phyloP scores from a whole-genome alignment of 2,797 vertebrate genomes.

The Parotocinclus haroldoi region DNA sequence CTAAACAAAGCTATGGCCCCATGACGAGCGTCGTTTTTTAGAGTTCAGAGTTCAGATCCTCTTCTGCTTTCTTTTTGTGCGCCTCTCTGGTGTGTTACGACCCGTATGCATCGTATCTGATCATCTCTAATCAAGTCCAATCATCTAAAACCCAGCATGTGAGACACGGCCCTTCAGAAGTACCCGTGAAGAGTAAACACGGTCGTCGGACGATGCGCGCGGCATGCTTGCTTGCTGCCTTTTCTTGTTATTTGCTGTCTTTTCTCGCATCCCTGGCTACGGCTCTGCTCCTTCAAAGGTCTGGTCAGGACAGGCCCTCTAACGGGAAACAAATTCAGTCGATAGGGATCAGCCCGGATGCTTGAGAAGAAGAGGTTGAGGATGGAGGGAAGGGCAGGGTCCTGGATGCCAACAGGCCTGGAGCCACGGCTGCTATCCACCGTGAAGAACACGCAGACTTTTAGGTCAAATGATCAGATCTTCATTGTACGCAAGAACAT shows the following conservation, averaged over 20 bases:
- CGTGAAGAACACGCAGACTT: conserved; percentile 39
- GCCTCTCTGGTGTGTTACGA: too few relatives aligned
- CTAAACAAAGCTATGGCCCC: too few relatives aligned
- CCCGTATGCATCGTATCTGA: conserved; percentile 6
- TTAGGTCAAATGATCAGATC: conserved; percentile 40
- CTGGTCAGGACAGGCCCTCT: conserved; percentile 5
- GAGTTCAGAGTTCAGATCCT: too few relatives aligned
- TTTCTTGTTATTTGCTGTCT: conserved; percentile 3
- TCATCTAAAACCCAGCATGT: background rate
- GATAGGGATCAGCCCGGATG: conserved; percentile 67
- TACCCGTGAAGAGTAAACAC: conserved; percentile 16
- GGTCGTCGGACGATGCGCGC: conserved; percentile 19
- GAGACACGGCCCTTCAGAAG: conserved; percentile 12
- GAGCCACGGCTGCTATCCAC: conserved; percentile 36
- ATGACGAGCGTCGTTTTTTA: too few relatives aligned
- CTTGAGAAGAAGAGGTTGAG: conserved; percentile 55
- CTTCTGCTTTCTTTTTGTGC: background rate
- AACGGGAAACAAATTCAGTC: conserved; percentile 27
- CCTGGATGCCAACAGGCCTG: conserved; percentile 31
- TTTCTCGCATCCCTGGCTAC: conserved; percentile 18
- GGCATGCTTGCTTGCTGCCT: background rate
- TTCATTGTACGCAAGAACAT: conserved; percentile 32
- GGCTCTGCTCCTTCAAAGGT: conserved; percentile 29
- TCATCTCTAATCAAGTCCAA: conserved; percentile 4
- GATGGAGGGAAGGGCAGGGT: conserved; percentile 47